phyloP scores from a whole-genome alignment of 2,113 vertebrate species.

The Platichthys flesus region DNA sequence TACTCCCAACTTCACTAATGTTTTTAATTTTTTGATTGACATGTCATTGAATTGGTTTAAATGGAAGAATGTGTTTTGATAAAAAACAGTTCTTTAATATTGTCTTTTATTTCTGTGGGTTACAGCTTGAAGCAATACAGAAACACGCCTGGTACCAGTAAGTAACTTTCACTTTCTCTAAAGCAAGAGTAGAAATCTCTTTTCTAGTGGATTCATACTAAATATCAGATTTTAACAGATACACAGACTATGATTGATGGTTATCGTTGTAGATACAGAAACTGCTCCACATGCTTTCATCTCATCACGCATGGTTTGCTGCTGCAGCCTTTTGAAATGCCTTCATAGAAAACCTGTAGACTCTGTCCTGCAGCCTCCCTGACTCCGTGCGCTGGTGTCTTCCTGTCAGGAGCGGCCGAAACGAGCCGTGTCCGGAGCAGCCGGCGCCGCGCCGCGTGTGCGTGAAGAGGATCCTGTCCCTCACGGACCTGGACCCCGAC shows the following conservation, averaged over 20 bases:
- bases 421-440: slow-evolving; percentile 88
- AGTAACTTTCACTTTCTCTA: slow-evolving; percentile 71
- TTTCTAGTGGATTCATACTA: too few species aligned
- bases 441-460: slow-evolving; percentile 86
- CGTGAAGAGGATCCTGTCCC: slow-evolving; percentile 85
- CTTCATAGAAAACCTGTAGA: not conserved
- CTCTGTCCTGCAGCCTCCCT: not conserved
- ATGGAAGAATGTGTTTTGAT: too few species aligned
- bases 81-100: not conserved
- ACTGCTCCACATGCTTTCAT: too few species aligned
- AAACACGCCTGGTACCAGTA: slow-evolving; percentile 93
- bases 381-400: not conserved
- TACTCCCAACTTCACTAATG: too few species aligned
- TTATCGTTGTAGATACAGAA: too few species aligned
- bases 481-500: slow-evolving; percentile 90
- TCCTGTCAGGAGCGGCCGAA: slow-evolving; percentile 83
- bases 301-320: too few species aligned
- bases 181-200: too few species aligned
- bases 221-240: too few species aligned
- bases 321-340: too few species aligned
- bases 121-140: slow-evolving; percentile 92
- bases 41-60: too few species aligned
- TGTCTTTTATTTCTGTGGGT: slow-evolving; percentile 20
- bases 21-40: too few species aligned
- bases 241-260: too few species aligned